Evolutionary conservation across 2,888 invertebrate species (phyloP).

Genomic region (Aphodius sticticus): DNA sequence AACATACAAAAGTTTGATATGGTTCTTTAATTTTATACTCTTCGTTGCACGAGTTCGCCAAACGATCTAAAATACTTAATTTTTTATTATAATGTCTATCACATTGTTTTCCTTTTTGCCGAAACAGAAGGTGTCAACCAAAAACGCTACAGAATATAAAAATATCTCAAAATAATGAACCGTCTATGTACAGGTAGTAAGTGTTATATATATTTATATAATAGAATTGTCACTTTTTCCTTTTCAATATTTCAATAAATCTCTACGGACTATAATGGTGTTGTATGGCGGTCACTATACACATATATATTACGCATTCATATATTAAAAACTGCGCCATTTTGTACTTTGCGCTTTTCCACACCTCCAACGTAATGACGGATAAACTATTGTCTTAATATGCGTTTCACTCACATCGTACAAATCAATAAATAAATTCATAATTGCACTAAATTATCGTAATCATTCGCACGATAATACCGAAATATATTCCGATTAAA

Average conservation of each 20-base stretch:
- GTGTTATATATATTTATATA: not conserved
- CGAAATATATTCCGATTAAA: not conserved
- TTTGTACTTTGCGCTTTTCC: not conserved
- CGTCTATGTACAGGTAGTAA: not conserved
- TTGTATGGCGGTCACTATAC: not conserved
- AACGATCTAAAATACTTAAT: not conserved
- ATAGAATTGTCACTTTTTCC: not conserved
- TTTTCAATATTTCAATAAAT: not conserved
- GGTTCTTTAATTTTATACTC: not conserved
- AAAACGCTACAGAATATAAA: not conserved
- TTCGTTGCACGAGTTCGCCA: not conserved
- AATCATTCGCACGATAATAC: not conserved
- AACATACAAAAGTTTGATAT: conserved; percentile 15
- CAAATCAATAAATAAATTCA: not conserved
- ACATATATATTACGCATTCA: not conserved
- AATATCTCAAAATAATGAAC: not conserved
- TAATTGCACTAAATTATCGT: not conserved
- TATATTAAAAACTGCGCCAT: not conserved
- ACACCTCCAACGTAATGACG: not conserved
- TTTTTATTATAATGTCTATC: not conserved
- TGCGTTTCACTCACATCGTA: not conserved
- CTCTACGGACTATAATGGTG: not conserved
- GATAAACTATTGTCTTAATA: conserved; percentile 4
- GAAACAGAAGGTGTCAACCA: not conserved
- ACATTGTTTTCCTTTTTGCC: not conserved